Evolutionary conservation across 2,888 invertebrate genomes (phyloP).

Genomic region (Vanessa cardui): DNA sequence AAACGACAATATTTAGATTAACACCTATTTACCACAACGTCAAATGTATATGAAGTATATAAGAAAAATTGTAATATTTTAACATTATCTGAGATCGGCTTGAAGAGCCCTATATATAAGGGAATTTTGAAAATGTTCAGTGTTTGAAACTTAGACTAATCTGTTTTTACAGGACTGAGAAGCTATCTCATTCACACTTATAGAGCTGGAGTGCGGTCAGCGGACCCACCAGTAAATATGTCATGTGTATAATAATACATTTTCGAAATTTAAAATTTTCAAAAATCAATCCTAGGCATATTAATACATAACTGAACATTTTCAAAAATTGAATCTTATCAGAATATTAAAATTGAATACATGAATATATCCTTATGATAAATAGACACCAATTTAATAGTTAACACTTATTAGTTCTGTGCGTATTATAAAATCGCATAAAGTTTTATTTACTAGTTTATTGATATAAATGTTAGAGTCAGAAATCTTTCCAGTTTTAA

Average conservation of each 20-base stretch:
- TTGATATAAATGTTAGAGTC: too few species aligned
- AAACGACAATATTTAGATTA: neutral
- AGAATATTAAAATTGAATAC: neutral
- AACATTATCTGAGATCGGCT: neutral
- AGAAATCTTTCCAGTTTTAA: too few species aligned
- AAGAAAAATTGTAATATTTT: neutral
- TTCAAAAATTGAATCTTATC: constrained; percentile 1
- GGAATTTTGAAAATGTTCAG: neutral
- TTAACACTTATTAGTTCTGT: constrained; percentile 6
- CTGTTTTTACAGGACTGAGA: too few species aligned
- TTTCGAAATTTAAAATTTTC: too few species aligned
- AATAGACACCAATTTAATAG: constrained; percentile 12
- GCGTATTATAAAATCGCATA: neutral
- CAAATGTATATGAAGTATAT: constrained; percentile 5
- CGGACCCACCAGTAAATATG: too few species aligned
- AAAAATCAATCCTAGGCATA: neutral
- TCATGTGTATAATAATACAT: too few species aligned
- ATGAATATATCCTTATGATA: constrained; percentile 6
- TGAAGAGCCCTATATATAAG: neutral
- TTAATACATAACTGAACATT: neutral
- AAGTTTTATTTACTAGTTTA: neutral
- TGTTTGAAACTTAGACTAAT: too few species aligned
- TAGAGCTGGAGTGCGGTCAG: too few species aligned
- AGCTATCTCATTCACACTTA: too few species aligned
- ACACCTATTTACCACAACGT: neutral